A percentile compares a stretch with the other conserved stretches of the same genome.
Evolutionary conservation across 2,113 vertebrate genomes (phyloP).

Genomic region (Ranitomeya variabilis): DNA sequence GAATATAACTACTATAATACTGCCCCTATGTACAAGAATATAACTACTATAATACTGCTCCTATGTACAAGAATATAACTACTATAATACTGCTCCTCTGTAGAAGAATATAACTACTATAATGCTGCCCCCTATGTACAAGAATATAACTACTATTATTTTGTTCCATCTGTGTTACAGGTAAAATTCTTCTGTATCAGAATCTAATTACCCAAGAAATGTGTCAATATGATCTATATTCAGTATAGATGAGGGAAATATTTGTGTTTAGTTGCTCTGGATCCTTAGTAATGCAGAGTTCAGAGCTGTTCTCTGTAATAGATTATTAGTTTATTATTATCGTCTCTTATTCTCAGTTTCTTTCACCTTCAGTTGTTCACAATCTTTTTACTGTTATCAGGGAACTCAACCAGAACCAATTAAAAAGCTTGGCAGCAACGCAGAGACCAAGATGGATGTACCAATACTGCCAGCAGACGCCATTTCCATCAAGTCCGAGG

Average conservation of each 20-base stretch:
- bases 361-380: slow-evolving; percentile 37
- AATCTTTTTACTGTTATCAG: slow-evolving; percentile 24
- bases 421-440: slow-evolving; percentile 23
- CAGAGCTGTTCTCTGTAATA: neutral
- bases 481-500: neutral
- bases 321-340: neutral
- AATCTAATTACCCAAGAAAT: neutral
- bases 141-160: neutral
- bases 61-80: too few species aligned
- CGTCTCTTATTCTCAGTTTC: neutral
- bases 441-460: slow-evolving; percentile 14
- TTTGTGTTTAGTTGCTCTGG: too few species aligned
- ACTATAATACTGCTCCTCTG: too few species aligned
- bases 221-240: too few species aligned
- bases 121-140: too few species aligned
- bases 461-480: neutral
- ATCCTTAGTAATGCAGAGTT: neutral
- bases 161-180: too few species aligned
- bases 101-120: too few species aligned
- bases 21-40: too few species aligned
- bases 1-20: too few species aligned
- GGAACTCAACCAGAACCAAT: slow-evolving; percentile 33
- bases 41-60: too few species aligned
- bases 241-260: too few species aligned
- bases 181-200: too few species aligned